Base-by-base conservation (phyloP, 2,888 invertebrate species). In the Dicranocentrus wangi region DNA sequence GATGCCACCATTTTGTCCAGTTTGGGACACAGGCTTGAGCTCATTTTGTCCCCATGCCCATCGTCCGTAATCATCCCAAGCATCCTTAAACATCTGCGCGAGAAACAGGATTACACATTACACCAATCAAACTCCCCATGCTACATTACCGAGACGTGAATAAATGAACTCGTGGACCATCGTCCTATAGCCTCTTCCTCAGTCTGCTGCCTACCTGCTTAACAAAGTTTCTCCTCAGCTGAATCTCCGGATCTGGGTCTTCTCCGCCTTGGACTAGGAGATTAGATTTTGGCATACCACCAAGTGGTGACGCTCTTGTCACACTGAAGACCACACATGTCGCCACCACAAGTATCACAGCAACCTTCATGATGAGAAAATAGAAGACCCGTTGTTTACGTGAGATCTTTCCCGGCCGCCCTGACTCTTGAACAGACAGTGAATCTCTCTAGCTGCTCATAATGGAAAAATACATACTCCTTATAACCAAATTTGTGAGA, bases 21-120 rank as follows among this genome's bases (percentile, higher is more conserved):
- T 91, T 88, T 95, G 95, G 72, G 95, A 94, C 65, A 99, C 91
- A 0, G 99, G 99, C 87, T 94, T 93, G 88, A 99, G 90, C 89
- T 99, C 99, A 90, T 99, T 99, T 88, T 97, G 95, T 85, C 99
- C 99, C 99, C 99, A 99, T 0, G 99, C 98, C 90, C 96, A 98
- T 84, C 95, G 92, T 86, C 94, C 95, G 90, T 99, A 99, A 89
- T 95, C 97, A 89, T 95, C 94, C 99, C 99, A 99, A 8, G 98
- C 96, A 89, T 97, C 97, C 87, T 94, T 93, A 95, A 98, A 98
- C 99, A 99, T 99, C 98, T 99, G 91, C 15, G 10, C 19, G n/a
- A 21, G n/a, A 53, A 21, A 13, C 39, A 13, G n/a, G n/a, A 8
- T 39, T 13, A 7, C 55, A 7, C 51, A 51, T n/a, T n/a, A 17